These are phyloP conservation scores for Glaucopsyche alexis DNA, from an alignment of 2,888 invertebrate species.

Conservation along the genomic window DNA sequence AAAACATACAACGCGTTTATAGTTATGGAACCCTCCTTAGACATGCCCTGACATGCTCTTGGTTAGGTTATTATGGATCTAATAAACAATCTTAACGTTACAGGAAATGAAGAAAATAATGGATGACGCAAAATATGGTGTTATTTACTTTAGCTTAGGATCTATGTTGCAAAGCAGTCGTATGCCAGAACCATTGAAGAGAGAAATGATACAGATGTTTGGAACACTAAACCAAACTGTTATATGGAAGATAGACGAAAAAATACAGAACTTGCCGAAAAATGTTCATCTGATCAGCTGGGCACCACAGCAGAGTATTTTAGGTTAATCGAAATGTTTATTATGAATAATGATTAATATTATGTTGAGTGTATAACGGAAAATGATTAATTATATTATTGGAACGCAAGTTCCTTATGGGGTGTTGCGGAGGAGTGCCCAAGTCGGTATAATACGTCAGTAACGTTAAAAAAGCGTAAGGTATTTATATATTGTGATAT, in stretches of 20 bases:
- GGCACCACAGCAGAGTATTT: conserved; percentile 53
- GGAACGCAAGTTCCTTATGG: no score
- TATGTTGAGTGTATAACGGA: no score
- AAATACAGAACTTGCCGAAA: conserved; percentile 48
- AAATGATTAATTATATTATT: no score
- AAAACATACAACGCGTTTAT: no score
- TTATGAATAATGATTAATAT: no score
- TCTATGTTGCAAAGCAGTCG: conserved; percentile 38
- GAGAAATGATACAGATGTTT: conserved; percentile 49
- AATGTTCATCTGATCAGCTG: conserved; percentile 57
- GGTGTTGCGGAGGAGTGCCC: no score
- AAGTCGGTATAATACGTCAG: no score
- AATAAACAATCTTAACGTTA: neutral
- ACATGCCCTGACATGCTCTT: no score
- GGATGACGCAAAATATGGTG: conserved; percentile 41
- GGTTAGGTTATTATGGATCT: no score
- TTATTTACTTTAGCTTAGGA: conserved; percentile 36
- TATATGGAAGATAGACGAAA: conserved; percentile 60
- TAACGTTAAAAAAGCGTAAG: no score
- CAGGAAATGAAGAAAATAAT: conserved; percentile 59
- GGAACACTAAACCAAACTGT: conserved; percentile 54
- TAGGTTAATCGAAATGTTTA: conserved; percentile 25
- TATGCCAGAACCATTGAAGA: conserved; percentile 46
- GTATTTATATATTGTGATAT: no score
- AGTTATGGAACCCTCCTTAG: no score